phyloP scores from a whole-genome alignment of 2,797 vertebrate genomes.

The Danionella dracula region DNA sequence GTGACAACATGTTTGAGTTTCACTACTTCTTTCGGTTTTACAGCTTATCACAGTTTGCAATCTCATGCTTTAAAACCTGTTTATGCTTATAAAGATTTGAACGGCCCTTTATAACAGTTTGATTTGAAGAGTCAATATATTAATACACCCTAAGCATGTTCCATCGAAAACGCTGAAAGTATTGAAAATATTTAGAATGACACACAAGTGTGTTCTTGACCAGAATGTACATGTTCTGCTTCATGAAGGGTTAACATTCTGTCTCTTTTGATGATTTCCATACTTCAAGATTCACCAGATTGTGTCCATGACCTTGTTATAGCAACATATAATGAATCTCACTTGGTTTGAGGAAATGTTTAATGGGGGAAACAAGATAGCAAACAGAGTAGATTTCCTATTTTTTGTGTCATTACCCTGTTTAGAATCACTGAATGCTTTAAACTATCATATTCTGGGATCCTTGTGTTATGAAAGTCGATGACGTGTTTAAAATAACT shows the following conservation, averaged over 20 bases:
- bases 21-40: too few species aligned
- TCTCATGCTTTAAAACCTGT: too few species aligned
- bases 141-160: neutral
- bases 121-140: too few species aligned
- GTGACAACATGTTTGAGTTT: too few species aligned
- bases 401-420: slow-evolving; percentile 44
- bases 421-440: slow-evolving; percentile 37
- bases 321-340: slow-evolving; percentile 51
- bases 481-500: slow-evolving; percentile 19
- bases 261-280: slow-evolving; percentile 35
- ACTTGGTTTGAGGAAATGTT: slow-evolving; percentile 46
- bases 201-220: neutral
- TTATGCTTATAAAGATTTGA: too few species aligned
- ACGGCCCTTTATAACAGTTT: too few species aligned
- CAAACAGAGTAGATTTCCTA: slow-evolving; percentile 36
- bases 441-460: slow-evolving; percentile 54
- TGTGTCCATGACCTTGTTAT: slow-evolving; percentile 27
- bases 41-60: too few species aligned
- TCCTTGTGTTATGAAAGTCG: slow-evolving; percentile 38
- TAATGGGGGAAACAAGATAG: slow-evolving; percentile 53
- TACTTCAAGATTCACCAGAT: slow-evolving; percentile 31
- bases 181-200: neutral
- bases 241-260: neutral
- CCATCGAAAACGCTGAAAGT: neutral
- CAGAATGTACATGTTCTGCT: neutral